These are phyloP conservation scores for Ascaphus truei DNA, from an alignment of 2,113 vertebrate species.

Conservation along the genomic window DNA sequence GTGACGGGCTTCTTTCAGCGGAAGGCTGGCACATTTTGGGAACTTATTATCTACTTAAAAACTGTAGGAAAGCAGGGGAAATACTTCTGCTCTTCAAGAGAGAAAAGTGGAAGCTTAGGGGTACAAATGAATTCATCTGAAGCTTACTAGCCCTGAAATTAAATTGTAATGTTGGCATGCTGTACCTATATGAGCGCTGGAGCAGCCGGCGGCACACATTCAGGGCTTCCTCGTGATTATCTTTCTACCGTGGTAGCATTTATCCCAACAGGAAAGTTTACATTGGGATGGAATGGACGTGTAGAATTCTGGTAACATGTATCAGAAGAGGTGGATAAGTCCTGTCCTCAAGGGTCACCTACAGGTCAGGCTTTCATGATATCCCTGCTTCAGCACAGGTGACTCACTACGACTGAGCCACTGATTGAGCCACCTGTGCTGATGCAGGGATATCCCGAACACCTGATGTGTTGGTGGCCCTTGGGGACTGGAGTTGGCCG, in stretches of 20 bases:
- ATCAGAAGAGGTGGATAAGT: background rate
- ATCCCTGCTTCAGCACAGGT: too few species aligned
- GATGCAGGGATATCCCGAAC: too few species aligned
- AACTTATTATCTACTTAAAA: slow-evolving; percentile 77
- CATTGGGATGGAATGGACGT: background rate
- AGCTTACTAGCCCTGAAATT: slow-evolving; percentile 26
- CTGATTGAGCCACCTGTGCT: too few species aligned
- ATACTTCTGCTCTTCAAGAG: slow-evolving; percentile 66
- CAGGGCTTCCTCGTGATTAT: slow-evolving; percentile 8
- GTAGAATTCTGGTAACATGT: background rate
- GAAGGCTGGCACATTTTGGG: slow-evolving; percentile 72
- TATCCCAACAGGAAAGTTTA: slow-evolving; percentile 29
- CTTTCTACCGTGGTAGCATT: background rate
- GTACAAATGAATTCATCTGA: slow-evolving; percentile 33
- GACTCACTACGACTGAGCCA: too few species aligned
- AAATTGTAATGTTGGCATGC: slow-evolving; percentile 20
- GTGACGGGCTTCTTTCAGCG: slow-evolving; percentile 77
- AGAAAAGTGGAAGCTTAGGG: slow-evolving; percentile 54
- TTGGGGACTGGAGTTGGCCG: too few species aligned
- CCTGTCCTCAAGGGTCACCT: too few species aligned
- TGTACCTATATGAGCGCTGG: background rate
- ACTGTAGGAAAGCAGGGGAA: slow-evolving; percentile 73
- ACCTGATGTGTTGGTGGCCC: too few species aligned
- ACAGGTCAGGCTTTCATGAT: too few species aligned
- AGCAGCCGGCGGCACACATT: background rate